phyloP scores from a whole-genome alignment of 2,797 vertebrate species.

The Huso huso region DNA sequence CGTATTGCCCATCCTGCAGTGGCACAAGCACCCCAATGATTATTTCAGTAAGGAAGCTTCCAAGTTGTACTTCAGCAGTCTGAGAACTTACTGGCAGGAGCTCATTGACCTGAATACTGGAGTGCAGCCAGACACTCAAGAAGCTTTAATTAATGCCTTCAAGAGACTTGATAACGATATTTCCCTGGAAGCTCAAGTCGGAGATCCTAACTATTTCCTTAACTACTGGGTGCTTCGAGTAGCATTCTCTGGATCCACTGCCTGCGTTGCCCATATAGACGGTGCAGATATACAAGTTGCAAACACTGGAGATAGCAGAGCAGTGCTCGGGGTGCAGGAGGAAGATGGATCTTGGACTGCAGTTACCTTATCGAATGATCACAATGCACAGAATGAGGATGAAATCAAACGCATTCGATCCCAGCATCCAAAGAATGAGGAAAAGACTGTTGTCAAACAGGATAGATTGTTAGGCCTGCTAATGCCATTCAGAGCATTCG shows the following conservation, averaged over 20 bases:
- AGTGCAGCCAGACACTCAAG: slow-evolving; percentile 77
- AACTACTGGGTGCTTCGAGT: slow-evolving; percentile 90
- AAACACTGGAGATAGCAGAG: slow-evolving; percentile 94
- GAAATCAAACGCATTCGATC: slow-evolving; percentile 75
- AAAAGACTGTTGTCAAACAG: slow-evolving; percentile 88
- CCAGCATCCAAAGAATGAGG: slow-evolving; percentile 85
- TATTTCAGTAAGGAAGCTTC: slow-evolving; percentile 95
- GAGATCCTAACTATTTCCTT: slow-evolving; percentile 86
- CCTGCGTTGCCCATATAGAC: slow-evolving; percentile 90
- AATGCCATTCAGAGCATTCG: slow-evolving; percentile 96
- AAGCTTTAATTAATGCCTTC: slow-evolving; percentile 87
- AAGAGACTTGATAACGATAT: slow-evolving; percentile 95
- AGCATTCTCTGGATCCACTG: slow-evolving; percentile 94
- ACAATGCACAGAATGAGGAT: slow-evolving; percentile 84
- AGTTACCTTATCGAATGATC: slow-evolving; percentile 87
- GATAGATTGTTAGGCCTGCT: slow-evolving; percentile 86
- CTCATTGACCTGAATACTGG: slow-evolving; percentile 89
- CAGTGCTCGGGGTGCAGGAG: slow-evolving; percentile 91
- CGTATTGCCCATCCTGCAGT: slow-evolving; percentile 89
- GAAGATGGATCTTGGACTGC: slow-evolving; percentile 90
- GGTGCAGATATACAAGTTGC: slow-evolving; percentile 86
- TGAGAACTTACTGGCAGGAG: slow-evolving; percentile 97
- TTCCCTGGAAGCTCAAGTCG: slow-evolving; percentile 94
- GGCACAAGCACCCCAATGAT: slow-evolving; percentile 98
- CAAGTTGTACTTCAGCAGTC: slow-evolving; percentile 86